phyloP scores from a whole-genome alignment of 2,797 vertebrate genomes.

The Phrynocephalus guinanensis region DNA sequence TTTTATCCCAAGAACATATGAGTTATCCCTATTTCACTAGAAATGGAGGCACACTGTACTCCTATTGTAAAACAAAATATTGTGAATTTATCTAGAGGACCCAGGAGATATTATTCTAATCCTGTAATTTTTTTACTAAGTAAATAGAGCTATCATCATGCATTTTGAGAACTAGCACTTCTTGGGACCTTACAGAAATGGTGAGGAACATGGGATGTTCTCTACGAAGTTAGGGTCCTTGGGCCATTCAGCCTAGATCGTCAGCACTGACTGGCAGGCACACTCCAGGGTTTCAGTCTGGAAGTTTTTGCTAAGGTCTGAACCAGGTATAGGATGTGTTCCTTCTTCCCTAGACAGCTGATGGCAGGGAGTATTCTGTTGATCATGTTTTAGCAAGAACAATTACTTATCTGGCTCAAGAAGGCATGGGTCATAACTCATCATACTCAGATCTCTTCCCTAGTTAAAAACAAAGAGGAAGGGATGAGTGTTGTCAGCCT shows the following conservation, averaged over 20 bases:
- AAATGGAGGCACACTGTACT: neutral
- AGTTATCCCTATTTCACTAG: neutral
- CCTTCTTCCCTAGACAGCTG: neutral
- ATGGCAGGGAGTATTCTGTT: neutral
- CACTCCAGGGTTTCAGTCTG: too few relatives aligned
- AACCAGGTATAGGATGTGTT: too few relatives aligned
- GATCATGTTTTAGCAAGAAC: neutral
- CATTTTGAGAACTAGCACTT: neutral
- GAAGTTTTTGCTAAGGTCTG: too few relatives aligned
- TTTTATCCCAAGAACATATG: neutral
- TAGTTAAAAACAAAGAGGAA: neutral
- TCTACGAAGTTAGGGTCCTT: too few relatives aligned
- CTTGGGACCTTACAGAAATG: neutral
- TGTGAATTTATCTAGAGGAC: neutral
- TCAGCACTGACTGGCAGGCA: too few relatives aligned
- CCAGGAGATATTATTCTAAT: neutral
- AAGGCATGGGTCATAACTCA: neutral
- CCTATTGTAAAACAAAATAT: neutral
- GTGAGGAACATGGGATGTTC: too few relatives aligned
- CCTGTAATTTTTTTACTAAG: neutral
- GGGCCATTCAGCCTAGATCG: too few relatives aligned
- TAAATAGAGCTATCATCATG: neutral
- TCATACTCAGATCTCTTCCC: neutral
- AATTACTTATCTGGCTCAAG: neutral
- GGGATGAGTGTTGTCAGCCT: neutral